phyloP scores from a whole-genome alignment of 1,140 invertebrate genomes.

The Anastrepha ludens region DNA sequence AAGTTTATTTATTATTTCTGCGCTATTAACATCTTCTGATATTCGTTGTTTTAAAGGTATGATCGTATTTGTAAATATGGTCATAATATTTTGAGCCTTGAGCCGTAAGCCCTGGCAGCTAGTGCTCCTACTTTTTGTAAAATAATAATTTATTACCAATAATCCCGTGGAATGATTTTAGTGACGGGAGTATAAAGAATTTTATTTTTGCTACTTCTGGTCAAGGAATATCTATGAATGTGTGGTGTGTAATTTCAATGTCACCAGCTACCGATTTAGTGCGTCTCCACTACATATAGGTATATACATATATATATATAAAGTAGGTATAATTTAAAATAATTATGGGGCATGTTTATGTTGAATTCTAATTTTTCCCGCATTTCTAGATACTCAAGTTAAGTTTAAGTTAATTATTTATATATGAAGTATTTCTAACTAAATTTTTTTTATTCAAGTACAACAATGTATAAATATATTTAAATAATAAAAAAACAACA shows the following conservation, averaged over 20 bases:
- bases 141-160: background rate
- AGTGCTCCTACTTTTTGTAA: background rate
- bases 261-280: background rate
- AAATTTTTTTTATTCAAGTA: too few species aligned
- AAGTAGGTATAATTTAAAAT: too few species aligned
- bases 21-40: background rate
- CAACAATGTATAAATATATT: too few species aligned
- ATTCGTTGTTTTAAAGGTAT: background rate
- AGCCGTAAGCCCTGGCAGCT: background rate
- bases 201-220: background rate
- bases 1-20: background rate
- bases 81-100: too few species aligned
- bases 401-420: too few species aligned
- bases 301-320: too few species aligned
- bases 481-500: too few species aligned
- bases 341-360: too few species aligned
- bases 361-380: too few species aligned
- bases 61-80: background rate
- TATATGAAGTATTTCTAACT: too few species aligned
- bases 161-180: background rate
- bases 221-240: background rate
- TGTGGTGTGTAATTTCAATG: background rate
- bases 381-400: too few species aligned
- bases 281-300: too few species aligned
- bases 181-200: background rate